Base-by-base conservation (phyloP, 2,888 invertebrate species). In the Liopterus haemorrhoidalis region DNA sequence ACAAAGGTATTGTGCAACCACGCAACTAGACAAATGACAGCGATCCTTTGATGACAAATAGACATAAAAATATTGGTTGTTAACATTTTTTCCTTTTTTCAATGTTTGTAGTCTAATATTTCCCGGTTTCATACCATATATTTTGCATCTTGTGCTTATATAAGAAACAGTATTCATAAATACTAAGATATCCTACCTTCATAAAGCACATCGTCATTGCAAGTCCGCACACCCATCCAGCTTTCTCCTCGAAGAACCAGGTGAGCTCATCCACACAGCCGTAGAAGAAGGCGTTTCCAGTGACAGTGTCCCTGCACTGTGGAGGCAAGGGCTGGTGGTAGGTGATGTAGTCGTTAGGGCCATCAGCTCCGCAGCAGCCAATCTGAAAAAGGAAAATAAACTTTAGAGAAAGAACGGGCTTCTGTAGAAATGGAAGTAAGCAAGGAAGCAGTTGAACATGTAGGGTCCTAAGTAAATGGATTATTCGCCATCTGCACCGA, bases 341-440 rank as follows among this genome's bases (percentile, higher is more conserved):
- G 49, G 73, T 73, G 54, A 86, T 71, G 69, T 83, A 93, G 68
- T 93, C 92, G 69, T 80, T 80, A 0, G 90, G 82, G 0, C 90
- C 89, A 49, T 84, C 81, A 0, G 91, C 90, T 9, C 93, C 93
- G 58, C 93, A 92, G 66, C 92, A 93, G 30, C 87, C 90, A 57
- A 92, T 82, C 88, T 88, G 53, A 14, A 54, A 55, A 41, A 48
- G n/a, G n/a, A n/a, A n/a, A n/a, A n/a, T n/a, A n/a, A n/a, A n/a
- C n/a, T n/a, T n/a, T n/a, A n/a, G n/a, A n/a, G n/a, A n/a, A n/a
- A n/a, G n/a, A n/a, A n/a, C n/a, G n/a, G n/a, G n/a, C n/a, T n/a
- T n/a, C n/a, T n/a, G n/a, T n/a, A n/a, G n/a, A n/a, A n/a, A n/a
- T n/a, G n/a, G n/a, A n/a, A n/a, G n/a, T n/a, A n/a, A n/a, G n/a